Conservation (phyloP, 2,113 vertebrate species). For the Polypterus senegalus region DNA sequence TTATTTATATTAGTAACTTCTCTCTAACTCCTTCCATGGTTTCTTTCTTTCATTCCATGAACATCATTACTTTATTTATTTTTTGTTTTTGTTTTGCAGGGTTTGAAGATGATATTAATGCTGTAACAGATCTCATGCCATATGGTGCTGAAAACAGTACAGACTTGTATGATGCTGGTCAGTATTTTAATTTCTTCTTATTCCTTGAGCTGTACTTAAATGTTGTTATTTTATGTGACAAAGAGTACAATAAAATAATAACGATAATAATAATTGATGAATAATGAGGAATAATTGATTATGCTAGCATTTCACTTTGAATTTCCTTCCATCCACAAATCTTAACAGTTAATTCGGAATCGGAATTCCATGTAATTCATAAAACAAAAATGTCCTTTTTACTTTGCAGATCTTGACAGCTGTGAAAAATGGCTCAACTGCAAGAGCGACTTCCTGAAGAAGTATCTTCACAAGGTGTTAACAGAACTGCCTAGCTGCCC, state of each 20-base stretch:
- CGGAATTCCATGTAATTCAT: no score
- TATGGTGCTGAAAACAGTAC: conserved; percentile 61
- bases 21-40: no score
- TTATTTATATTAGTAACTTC: no score
- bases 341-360: no score
- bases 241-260: no score
- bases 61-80: background rate
- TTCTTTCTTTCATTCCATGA: no score
- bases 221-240: no score
- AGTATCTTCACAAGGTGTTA: conserved; percentile 68
- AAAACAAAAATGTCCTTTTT: background rate
- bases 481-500: conserved; percentile 79
- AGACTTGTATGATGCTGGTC: conserved; percentile 65
- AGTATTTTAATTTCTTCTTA: conserved; percentile 19
- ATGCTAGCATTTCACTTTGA: no score
- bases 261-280: no score
- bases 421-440: conserved; percentile 91
- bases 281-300: no score
- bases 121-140: conserved; percentile 41
- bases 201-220: no score
- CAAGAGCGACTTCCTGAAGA: conserved; percentile 76
- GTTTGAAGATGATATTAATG: conserved; percentile 44
- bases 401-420: conserved; percentile 65
- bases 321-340: no score
- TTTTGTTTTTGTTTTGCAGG: conserved; percentile 3